Base-by-base conservation (phyloP, 2,113 vertebrate genomes). In the Hippocampus barbouri region DNA sequence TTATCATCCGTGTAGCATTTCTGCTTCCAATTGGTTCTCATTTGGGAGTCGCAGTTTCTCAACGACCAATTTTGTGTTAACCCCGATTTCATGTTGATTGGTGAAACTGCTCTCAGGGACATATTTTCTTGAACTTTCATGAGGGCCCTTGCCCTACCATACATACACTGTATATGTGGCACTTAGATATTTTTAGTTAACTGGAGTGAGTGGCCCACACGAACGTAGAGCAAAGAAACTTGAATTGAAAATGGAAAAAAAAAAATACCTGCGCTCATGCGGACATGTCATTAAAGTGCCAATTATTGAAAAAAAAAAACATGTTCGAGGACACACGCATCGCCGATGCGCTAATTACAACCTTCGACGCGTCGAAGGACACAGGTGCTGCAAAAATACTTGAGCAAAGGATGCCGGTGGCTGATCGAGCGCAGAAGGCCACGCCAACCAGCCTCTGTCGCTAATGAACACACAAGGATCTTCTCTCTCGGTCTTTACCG, bases 391-490 rank as follows among this genome's bases (percentile, higher is more conserved):
- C 66, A 82, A 82, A 66, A 79, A 83, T 80, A 85, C 85, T 86
- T 91, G 89, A 91, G 83, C 79, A 76, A 86, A 86, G 87, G 82
- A 88, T 85, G 91, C 85, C 86, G 90, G 85, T 51, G 77, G 85
- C 84, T 83, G 87, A 87, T 86, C 83, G 87, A 60, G 80, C 79
- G 78, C 57, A 66, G 78, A 86, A 90, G 85, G 85, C 79, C 85
- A 61, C 79, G 82, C 80, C 85, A 79, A 78, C 77, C 76, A 72
- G 82, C 72, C 79, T 89, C 78, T 77, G 82, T 78, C 69, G 88
- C 86, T 86, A 87, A 92, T 85, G 84, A 91, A 90, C 83, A 88
- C 89, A 83, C 81, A 84, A 87, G 80, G 80, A 87, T 86, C 83
- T 84, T 87, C 85, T 83, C 81, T 81, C 75, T 70, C 73, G 83